Evolutionary conservation across 2,113 vertebrate species (phyloP).

Genomic region (Aramus guarauna): DNA sequence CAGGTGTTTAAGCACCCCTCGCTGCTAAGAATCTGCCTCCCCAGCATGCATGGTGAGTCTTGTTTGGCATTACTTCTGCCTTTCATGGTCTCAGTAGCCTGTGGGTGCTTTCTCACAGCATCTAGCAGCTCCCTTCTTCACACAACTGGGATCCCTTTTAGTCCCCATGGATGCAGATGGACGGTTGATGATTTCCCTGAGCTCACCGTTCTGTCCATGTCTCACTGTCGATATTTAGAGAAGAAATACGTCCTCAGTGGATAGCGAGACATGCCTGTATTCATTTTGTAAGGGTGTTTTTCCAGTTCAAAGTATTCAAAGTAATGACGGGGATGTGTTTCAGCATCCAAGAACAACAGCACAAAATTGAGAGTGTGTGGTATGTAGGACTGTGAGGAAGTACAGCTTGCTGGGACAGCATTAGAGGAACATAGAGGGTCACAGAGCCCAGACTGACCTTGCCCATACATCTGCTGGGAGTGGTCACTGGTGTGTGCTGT

Average conservation of each 20-base stretch:
- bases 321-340: background rate
- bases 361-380: background rate
- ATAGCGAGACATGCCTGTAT: background rate
- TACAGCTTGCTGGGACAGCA: background rate
- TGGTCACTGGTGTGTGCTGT: background rate
- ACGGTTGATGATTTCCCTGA: background rate
- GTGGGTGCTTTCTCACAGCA: background rate
- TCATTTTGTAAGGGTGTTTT: background rate
- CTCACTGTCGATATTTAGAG: background rate
- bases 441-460: background rate
- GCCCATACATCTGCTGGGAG: background rate
- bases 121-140: background rate
- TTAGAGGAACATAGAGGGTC: background rate
- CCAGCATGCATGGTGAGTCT: background rate
- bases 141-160: background rate
- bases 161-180: background rate
- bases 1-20: background rate
- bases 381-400: background rate
- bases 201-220: background rate
- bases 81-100: background rate
- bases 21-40: background rate
- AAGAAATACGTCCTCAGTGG: background rate
- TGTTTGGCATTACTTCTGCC: background rate
- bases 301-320: background rate
- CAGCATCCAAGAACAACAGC: background rate